These are phyloP conservation scores for Heterotilapia buettikoferi DNA, from an alignment of 2,113 vertebrate genomes.

Conservation along the genomic window DNA sequence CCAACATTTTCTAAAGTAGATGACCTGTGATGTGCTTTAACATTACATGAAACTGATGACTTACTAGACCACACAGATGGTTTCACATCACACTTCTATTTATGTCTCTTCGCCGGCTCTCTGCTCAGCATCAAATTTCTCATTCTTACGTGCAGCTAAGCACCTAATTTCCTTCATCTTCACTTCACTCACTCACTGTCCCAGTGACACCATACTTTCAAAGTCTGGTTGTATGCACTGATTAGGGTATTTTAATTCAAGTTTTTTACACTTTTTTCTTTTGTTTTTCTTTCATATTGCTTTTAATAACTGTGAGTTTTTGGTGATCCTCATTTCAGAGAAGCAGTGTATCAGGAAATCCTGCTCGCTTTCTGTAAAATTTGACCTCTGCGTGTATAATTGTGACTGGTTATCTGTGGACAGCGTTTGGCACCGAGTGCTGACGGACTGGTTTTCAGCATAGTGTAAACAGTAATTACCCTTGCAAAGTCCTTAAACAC, in stretches of 20 bases:
- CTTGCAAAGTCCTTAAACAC: constrained; percentile 78
- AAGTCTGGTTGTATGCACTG: background rate
- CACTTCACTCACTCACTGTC: background rate
- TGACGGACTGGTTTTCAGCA: background rate
- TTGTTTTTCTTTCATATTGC: background rate
- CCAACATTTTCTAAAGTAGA: background rate
- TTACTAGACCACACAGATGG: background rate
- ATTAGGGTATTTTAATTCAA: background rate
- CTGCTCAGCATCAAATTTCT: background rate
- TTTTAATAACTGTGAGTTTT: background rate
- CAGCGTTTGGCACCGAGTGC: background rate
- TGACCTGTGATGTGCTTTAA: background rate
- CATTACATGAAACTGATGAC: background rate
- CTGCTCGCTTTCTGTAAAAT: background rate
- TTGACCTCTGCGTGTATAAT: background rate
- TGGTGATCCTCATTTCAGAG: background rate
- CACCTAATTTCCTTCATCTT: background rate
- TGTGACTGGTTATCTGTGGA: background rate
- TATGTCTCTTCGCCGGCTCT: background rate
- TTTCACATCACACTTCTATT: background rate
- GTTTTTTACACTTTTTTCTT: background rate
- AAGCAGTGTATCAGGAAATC: background rate
- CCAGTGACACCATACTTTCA: background rate
- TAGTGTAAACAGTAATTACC: constrained; percentile 35
- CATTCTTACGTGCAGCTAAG: background rate